Base-by-base conservation (phyloP, 2,888 invertebrate species). In the Ommatoiulus sabulosus region DNA sequence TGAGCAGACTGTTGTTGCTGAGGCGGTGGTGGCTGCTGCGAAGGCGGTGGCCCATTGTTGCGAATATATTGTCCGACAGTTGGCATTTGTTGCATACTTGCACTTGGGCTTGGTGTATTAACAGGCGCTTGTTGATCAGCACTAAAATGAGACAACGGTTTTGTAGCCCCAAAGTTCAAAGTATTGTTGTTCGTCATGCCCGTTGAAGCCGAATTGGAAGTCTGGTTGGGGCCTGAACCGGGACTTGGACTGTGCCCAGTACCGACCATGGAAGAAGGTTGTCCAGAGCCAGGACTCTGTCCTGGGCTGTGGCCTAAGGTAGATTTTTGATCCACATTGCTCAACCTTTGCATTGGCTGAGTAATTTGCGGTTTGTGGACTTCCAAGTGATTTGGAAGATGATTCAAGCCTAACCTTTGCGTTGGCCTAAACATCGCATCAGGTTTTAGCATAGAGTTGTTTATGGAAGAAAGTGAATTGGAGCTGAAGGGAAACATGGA, bases 11-110 rank as follows among this genome's bases (percentile, higher is more conserved):
- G 72, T 72, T 87, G 87, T 87, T 97, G 91, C 24, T 87, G 87
- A 3, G 57, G 87, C 8, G 85, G 85, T 20, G 44, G 85, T n/a
- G 44, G 97, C 92, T 97, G 97, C 89, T 96, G 96, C 93, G 97
- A 97, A 57, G 87, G 43, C 43, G 57, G 87, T 43, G 20, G 35
- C n/a, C 87, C 87, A 57, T 20, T 43, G 63, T n/a, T 44, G 43
- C 87, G 52, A 44, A 87, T 35, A 43, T 87, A 87, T n/a, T 87
- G 87, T 43, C 72, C 46, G 20, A 44, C 85, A 44, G 85, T n/a
- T n/a, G 85, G 85, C 85, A 85, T 44, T 85, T 85, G 85, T n/a
- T 85, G 85, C 85, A 85, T 46, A n/a, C n/a, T 85, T 6, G 85
- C 44, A 35, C 44, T 85, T 7, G 85, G 85, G 46, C 85, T 85